Percentiles rank a stretch among this genome's conserved stretches.
Evolutionary conservation across 2,797 vertebrate species (phyloP).

Genomic region (Melanotaenia boesemani): DNA sequence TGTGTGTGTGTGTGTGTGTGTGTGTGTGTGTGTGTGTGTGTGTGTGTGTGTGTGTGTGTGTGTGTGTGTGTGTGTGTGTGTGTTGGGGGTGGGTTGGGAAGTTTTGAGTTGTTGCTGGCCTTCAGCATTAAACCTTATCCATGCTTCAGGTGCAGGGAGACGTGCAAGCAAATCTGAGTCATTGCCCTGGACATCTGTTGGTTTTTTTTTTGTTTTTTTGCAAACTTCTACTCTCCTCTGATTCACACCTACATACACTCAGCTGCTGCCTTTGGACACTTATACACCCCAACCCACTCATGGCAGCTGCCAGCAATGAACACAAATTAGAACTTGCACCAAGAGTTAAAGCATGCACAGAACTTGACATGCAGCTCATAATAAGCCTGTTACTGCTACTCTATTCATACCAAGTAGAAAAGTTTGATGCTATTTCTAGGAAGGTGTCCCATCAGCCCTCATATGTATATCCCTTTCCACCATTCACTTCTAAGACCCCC

Average conservation of each 20-base stretch:
- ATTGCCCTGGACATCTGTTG: constrained; percentile 34
- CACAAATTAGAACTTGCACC: constrained; percentile 9
- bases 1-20: too few species aligned
- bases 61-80: too few species aligned
- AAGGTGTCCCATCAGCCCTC: constrained; percentile 60
- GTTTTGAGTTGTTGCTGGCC: background rate
- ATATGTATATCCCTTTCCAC: constrained; percentile 62
- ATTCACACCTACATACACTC: background rate
- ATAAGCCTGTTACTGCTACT: constrained; percentile 44
- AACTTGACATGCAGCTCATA: constrained; percentile 32
- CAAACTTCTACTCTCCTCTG: constrained; percentile 3
- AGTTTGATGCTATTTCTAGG: constrained; percentile 50
- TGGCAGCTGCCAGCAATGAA: background rate
- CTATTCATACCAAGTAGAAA: constrained; percentile 28
- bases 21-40: too few species aligned
- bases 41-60: too few species aligned
- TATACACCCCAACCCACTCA: background rate
- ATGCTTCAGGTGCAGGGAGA: constrained; percentile 29
- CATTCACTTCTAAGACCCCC: constrained; percentile 71
- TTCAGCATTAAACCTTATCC: constrained; percentile 14
- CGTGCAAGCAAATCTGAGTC: constrained; percentile 25
- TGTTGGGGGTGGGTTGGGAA: constrained; percentile 5
- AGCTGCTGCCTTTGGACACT: background rate
- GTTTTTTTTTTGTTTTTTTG: constrained; percentile 17
- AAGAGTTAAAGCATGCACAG: constrained; percentile 13